These are phyloP conservation scores for Acleris cristana DNA, from an alignment of 2,888 invertebrate genomes.

Conservation along the genomic window DNA sequence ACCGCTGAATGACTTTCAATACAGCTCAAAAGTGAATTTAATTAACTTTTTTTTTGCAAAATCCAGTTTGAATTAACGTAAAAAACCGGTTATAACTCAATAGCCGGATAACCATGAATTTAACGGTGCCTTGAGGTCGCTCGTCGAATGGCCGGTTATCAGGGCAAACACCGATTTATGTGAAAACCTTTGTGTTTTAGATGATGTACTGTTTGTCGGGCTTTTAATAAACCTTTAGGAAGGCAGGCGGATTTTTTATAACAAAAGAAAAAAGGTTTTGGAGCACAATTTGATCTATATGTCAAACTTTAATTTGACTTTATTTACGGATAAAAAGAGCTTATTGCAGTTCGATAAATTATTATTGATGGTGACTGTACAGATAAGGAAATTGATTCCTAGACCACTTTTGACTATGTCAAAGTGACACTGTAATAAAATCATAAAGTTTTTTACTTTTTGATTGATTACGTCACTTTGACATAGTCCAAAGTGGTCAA, in stretches of 20 bases:
- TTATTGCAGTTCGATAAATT: too few relatives aligned
- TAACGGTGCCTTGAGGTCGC: conserved; percentile 22
- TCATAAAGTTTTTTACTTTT: too few relatives aligned
- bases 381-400: too few relatives aligned
- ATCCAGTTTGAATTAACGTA: background rate
- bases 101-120: conserved; percentile 12
- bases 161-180: conserved; percentile 25
- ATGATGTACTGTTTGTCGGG: conserved; percentile 13
- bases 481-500: too few relatives aligned
- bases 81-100: conserved; percentile 16
- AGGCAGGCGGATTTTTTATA: background rate
- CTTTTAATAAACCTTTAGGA: conserved; percentile 2
- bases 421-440: too few relatives aligned
- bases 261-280: conserved; percentile 1
- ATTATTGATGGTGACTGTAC: too few relatives aligned
- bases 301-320: too few relatives aligned
- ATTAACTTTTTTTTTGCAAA: background rate
- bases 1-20: too few relatives aligned
- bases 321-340: too few relatives aligned
- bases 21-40: background rate
- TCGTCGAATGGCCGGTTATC: conserved; percentile 22
- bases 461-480: too few relatives aligned
- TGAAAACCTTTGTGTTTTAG: conserved; percentile 15
- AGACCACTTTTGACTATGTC: too few relatives aligned
- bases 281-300: too few relatives aligned